Percentiles rank a stretch among this genome's conserved stretches.
Conservation (phyloP, 2,888 invertebrate genomes). For the Gymnoscelis rufifasciata region DNA sequence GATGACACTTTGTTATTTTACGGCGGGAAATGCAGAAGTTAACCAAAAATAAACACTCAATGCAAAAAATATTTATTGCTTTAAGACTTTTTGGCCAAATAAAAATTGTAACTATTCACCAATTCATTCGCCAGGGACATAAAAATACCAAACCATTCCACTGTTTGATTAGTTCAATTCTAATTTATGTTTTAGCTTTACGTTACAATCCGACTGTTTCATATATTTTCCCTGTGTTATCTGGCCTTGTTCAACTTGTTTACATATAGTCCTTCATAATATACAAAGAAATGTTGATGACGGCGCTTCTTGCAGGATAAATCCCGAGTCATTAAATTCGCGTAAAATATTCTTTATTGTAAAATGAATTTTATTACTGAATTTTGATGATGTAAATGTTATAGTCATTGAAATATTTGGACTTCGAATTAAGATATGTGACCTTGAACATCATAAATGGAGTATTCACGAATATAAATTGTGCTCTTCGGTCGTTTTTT, state of each 20-base stretch:
- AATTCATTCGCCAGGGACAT: no score
- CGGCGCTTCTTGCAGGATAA: slow-evolving; percentile 10
- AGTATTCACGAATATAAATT: neutral
- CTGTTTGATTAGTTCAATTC: no score
- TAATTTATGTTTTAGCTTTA: neutral
- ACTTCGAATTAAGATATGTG: neutral
- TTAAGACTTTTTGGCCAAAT: no score
- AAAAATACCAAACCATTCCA: no score
- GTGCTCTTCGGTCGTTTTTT: neutral
- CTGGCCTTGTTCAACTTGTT: slow-evolving; percentile 5
- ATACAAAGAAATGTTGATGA: slow-evolving; percentile 13
- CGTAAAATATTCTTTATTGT: neutral
- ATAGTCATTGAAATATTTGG: neutral
- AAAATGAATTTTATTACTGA: no score
- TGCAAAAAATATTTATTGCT: no score
- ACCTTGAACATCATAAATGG: neutral
- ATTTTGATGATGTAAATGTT: neutral
- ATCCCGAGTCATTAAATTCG: neutral
- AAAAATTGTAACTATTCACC: no score
- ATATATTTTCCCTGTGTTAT: slow-evolving; percentile 11
- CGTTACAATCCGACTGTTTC: neutral
- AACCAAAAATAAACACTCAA: no score
- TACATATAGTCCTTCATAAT: slow-evolving; percentile 10
- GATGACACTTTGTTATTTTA: no score
- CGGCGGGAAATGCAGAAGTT: no score